Evolutionary conservation across 2,888 invertebrate species (phyloP).

Genomic region (Caenorhabditis virilis): DNA sequence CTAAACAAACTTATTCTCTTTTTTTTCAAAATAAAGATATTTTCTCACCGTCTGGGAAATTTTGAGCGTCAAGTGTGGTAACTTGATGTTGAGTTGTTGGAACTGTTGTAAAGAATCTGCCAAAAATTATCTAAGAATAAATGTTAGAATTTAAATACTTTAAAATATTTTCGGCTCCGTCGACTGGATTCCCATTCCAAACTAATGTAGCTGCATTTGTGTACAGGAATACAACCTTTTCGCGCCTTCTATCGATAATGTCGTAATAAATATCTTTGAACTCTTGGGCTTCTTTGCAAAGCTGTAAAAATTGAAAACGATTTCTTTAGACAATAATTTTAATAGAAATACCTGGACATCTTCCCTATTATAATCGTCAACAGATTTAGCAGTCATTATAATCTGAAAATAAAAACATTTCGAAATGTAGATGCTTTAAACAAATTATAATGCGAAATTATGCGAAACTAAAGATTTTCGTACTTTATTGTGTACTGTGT

Average conservation of each 20-base stretch:
- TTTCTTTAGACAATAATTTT: no score
- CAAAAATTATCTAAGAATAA: constrained; percentile 1
- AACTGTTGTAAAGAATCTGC: constrained; percentile 80
- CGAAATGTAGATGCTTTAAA: no score
- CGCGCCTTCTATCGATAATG: constrained; percentile 79
- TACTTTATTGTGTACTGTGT: not conserved
- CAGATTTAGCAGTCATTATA: not conserved
- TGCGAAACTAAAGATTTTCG: not conserved
- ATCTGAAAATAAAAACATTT: not conserved
- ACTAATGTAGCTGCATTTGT: constrained; percentile 78
- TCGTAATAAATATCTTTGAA: constrained; percentile 89
- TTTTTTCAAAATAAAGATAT: no score
- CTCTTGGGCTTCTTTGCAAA: constrained; percentile 76
- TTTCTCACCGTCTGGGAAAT: constrained; percentile 37
- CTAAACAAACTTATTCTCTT: no score
- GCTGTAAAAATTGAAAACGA: constrained; percentile 1
- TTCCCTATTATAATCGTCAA: constrained; percentile 25
- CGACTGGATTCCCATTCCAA: constrained; percentile 89
- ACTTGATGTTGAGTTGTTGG: constrained; percentile 82
- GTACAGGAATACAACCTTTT: constrained; percentile 45
- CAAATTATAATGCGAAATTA: no score
- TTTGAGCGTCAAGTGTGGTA: constrained; percentile 83
- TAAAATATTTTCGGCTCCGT: constrained; percentile 82
- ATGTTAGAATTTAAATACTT: constrained; percentile 66
- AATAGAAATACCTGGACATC: constrained; percentile 25